Evolutionary conservation across 1,140 invertebrate genomes (phyloP).

Genomic region (Antheraea mylitta): DNA sequence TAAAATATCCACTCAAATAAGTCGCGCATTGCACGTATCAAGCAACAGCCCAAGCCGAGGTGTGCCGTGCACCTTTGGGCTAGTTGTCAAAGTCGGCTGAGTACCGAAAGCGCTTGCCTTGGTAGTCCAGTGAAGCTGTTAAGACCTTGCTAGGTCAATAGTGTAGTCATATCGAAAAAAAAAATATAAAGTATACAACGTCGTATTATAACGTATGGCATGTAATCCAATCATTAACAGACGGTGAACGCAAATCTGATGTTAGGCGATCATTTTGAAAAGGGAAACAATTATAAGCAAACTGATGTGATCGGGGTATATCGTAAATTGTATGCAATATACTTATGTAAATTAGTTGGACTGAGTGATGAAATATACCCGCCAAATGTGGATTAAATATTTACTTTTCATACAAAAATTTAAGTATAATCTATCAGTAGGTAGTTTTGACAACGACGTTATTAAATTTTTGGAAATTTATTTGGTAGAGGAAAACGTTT

Average conservation of each 20-base stretch:
- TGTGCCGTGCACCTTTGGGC: too few species aligned
- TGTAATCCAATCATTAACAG: constrained; percentile 49
- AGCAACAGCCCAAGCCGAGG: too few species aligned
- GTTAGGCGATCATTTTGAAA: constrained; percentile 59
- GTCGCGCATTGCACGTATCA: too few species aligned
- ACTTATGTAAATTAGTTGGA: constrained; percentile 3
- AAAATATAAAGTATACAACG: too few species aligned
- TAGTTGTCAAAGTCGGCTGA: too few species aligned
- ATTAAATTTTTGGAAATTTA: too few species aligned
- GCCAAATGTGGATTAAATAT: neutral
- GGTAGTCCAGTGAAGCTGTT: too few species aligned
- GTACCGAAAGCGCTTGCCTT: too few species aligned
- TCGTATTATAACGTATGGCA: constrained; percentile 22
- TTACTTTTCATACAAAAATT: neutral
- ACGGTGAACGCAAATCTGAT: constrained; percentile 56
- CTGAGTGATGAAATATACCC: neutral
- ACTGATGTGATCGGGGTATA: constrained; percentile 6
- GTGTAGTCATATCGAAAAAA: too few species aligned
- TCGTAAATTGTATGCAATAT: constrained; percentile 5
- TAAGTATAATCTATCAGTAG: neutral
- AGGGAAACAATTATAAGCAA: constrained; percentile 39
- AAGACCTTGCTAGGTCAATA: too few species aligned
- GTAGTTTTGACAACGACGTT: neutral
- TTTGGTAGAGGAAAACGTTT: too few species aligned
- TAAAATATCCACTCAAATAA: too few species aligned